phyloP scores from a whole-genome alignment of 1,140 invertebrate species.

The Calliopsis andreniformis region DNA sequence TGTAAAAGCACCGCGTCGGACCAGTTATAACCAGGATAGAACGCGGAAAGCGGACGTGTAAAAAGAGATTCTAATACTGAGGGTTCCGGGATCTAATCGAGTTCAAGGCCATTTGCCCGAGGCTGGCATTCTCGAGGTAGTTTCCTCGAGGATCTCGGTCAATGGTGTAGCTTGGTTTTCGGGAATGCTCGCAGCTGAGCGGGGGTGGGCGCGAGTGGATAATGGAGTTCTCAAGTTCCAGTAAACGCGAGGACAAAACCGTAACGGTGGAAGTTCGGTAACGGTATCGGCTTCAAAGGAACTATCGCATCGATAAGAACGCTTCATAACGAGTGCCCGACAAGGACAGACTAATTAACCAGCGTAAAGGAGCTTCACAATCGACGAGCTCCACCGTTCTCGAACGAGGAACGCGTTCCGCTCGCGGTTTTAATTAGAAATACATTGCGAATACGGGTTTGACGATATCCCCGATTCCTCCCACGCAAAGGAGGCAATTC shows the following conservation, averaged over 20 bases:
- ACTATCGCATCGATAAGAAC: constrained; percentile 55
- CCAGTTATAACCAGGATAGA: not conserved
- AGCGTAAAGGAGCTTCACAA: not conserved
- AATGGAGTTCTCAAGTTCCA: constrained; percentile 65
- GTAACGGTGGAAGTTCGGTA: constrained; percentile 50
- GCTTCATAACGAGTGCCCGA: constrained; percentile 52
- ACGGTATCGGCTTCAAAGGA: constrained; percentile 52
- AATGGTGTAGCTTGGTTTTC: constrained; percentile 56
- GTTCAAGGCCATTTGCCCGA: constrained; percentile 61
- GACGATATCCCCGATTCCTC: not conserved
- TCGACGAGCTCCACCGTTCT: not conserved
- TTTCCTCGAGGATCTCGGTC: constrained; percentile 57
- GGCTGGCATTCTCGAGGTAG: constrained; percentile 9
- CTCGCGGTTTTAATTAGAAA: constrained; percentile 26
- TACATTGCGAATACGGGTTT: constrained; percentile 10
- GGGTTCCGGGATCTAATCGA: constrained; percentile 49
- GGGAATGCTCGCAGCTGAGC: constrained; percentile 46
- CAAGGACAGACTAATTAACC: constrained; percentile 56
- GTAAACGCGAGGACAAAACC: constrained; percentile 64
- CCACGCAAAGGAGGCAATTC: constrained; percentile 7
- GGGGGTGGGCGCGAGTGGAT: constrained; percentile 32
- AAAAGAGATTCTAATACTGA: constrained; percentile 29
- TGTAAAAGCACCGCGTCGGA: not conserved
- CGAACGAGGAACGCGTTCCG: not conserved
- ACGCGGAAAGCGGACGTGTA: constrained; percentile 23